Base-by-base conservation (phyloP, 2,888 invertebrate species). In the Hydropsyche betteni region DNA sequence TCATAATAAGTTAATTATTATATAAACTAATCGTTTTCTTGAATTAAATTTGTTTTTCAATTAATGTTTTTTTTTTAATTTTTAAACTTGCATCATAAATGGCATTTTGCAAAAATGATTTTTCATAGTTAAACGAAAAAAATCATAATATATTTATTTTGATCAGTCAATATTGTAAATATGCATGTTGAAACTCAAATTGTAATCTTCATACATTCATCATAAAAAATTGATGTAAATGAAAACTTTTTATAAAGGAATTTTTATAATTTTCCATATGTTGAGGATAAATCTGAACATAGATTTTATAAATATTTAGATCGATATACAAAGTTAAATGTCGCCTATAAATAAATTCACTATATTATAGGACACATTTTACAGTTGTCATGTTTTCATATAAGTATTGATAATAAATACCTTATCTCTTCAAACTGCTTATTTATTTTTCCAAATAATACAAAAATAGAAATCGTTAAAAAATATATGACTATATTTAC, bases 321-420 rank as follows among this genome's bases (percentile, higher is more conserved):
- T 58, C 3, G 58, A 58, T 58, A 58, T 58, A 24, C 58, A 64
- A 36, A 5, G 61, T 5, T 24, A 61, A 61, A 61, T 61, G 61
- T 64, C 36, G 36, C 64, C 64, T 36, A 34, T 64, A 64, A 64
- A 34, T 36, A 24, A 24, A 36, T 36, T 64, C 64, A 64, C 7
- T 14, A 53, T 61, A 33, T 61, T 8, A 61, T 24, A 16, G 33
- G 61, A 34, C 34, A 34, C 8, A n/a, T 36, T 64, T 33, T 64
- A n/a, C 8, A 64, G 10, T 34, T 64, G 34, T 64, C 34, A 36
- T 36, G 64, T 64, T 44, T 64, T 64, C 64, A 64, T 73, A 70
- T 75, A 53, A 75, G 72, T 71, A 68, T 74, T 68, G 53, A 74
- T 68, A 74, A 34, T 74, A 68, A 74, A 68, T 51, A 68, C 36